These are phyloP conservation scores for Acronicta aceris DNA, from an alignment of 2,888 invertebrate genomes.

Conservation along the genomic window DNA sequence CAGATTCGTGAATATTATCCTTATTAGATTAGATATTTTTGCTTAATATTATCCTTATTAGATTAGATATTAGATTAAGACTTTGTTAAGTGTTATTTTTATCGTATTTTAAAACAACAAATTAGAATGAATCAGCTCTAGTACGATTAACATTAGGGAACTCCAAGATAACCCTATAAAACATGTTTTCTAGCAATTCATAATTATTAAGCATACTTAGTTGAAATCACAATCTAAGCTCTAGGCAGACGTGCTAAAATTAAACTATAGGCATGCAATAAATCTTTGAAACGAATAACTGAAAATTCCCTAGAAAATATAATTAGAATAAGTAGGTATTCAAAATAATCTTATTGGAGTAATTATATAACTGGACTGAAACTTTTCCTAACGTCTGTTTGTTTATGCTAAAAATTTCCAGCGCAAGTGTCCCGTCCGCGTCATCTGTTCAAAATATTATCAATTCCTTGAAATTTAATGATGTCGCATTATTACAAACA, in stretches of 20 bases:
- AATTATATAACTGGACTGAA: constrained; percentile 56
- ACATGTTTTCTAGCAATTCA: too few species aligned
- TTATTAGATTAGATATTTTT: too few species aligned
- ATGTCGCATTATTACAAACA: constrained; percentile 36
- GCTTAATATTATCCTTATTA: too few species aligned
- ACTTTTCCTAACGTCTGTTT: constrained; percentile 69
- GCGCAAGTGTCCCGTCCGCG: constrained; percentile 41
- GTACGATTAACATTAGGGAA: too few species aligned
- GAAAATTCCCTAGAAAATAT: constrained; percentile 21
- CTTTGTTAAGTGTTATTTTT: too few species aligned
- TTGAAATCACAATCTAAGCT: not conserved
- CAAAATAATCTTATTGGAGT: constrained; percentile 31
- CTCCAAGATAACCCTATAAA: too few species aligned
- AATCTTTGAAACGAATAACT: too few species aligned
- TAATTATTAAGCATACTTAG: not conserved
- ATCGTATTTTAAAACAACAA: too few species aligned
- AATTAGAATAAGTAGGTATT: constrained; percentile 33
- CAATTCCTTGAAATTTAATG: constrained; percentile 54
- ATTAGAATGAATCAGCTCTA: too few species aligned
- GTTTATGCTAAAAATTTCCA: constrained; percentile 65
- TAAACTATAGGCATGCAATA: too few species aligned
- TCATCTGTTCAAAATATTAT: constrained; percentile 56
- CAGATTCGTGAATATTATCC: too few species aligned
- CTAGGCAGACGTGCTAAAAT: constrained; percentile 6
- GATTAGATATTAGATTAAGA: too few species aligned